These are phyloP conservation scores for Ophiodon elongatus DNA, from an alignment of 2,113 vertebrate genomes.

Conservation along the genomic window DNA sequence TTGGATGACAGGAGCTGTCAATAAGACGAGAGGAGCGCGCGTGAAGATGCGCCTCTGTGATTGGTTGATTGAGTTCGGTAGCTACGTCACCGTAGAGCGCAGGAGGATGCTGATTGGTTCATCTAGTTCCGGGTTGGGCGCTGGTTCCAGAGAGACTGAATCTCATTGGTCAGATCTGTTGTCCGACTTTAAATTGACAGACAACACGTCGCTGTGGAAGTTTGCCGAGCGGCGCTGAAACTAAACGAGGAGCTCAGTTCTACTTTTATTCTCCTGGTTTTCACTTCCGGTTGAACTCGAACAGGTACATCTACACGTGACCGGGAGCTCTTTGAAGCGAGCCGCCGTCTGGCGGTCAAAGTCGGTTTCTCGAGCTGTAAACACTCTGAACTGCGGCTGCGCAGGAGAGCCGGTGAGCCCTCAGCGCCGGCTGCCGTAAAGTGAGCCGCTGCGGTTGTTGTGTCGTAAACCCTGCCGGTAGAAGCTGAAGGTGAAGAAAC, in stretches of 20 bases:
- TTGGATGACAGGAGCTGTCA: conserved; percentile 26
- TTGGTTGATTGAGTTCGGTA: background rate
- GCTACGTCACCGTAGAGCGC: accelerated
- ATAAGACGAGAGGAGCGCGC: background rate
- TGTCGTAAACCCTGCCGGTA: background rate
- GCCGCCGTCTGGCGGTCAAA: background rate
- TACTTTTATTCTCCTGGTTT: background rate
- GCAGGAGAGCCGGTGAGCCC: background rate
- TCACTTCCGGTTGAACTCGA: accelerated
- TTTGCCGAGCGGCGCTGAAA: background rate
- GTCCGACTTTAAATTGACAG: background rate
- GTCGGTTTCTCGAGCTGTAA: background rate
- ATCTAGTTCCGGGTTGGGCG: background rate
- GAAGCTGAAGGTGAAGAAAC: no score
- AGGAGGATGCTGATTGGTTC: background rate
- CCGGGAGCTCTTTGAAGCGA: background rate
- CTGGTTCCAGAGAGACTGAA: background rate
- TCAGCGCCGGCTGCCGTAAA: background rate
- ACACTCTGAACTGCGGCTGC: background rate
- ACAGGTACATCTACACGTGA: accelerated
- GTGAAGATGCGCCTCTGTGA: background rate
- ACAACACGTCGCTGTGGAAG: background rate
- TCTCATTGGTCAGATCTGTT: background rate
- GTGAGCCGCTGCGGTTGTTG: background rate
- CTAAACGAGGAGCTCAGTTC: background rate